Percentiles rank a stretch among this genome's conserved stretches.
Evolutionary conservation across 2,797 vertebrate species (phyloP).

Genomic region (Mallotus villosus): DNA sequence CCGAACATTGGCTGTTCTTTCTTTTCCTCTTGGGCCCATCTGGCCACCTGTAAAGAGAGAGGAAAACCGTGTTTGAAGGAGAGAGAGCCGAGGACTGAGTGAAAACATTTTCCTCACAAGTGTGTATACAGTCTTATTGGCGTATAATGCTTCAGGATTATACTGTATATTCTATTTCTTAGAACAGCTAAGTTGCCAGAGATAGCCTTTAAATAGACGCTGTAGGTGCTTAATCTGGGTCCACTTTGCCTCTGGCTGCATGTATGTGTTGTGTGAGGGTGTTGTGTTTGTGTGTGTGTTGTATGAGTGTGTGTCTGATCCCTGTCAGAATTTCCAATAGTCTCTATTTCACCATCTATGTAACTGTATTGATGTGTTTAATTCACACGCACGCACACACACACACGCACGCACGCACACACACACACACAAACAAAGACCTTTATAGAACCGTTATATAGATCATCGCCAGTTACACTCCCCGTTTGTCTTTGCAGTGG

Average conservation of each 20-base stretch:
- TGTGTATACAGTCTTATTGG: not conserved
- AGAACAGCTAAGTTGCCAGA: not conserved
- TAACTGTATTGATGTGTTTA: not conserved
- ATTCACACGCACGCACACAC: not conserved
- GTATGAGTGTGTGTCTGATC: constrained; percentile 4
- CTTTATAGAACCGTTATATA: not conserved
- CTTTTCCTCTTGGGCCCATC: constrained; percentile 95
- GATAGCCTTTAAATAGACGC: not conserved
- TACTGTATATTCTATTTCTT: not conserved
- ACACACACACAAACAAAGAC: not conserved
- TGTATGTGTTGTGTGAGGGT: constrained; percentile 12
- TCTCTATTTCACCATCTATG: not conserved
- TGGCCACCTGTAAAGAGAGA: constrained; percentile 82
- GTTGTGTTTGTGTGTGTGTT: not conserved
- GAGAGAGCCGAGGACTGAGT: not conserved
- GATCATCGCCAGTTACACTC: not conserved
- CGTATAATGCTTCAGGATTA: not conserved
- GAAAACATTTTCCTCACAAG: not conserved
- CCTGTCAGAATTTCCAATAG: not conserved
- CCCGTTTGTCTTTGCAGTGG: not conserved
- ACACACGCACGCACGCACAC: constrained; percentile 9
- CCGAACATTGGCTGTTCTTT: constrained; percentile 96
- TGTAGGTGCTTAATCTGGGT: too few species aligned
- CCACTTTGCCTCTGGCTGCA: not conserved
- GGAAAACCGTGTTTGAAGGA: not conserved